Base-by-base conservation (phyloP, 2,888 invertebrate genomes). In the Pseudeuparius sepicola region DNA sequence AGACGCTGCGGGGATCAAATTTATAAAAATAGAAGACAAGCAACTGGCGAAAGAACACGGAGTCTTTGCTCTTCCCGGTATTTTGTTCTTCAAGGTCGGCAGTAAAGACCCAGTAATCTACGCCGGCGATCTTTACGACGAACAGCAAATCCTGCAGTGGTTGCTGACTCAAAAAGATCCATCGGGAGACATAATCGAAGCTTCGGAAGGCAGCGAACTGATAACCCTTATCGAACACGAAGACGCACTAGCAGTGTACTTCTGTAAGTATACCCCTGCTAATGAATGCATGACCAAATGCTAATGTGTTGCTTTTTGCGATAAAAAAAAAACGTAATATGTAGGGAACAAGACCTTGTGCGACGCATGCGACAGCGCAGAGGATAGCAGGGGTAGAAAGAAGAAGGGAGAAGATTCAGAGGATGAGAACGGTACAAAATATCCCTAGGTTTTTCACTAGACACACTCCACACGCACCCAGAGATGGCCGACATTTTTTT, bases 311-410 rank as follows among this genome's bases (percentile, higher is more conserved):
- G n/a, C 6, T 6, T n/a, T 20, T 20, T 20, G n/a, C 20, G n/a
- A 6, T 6, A n/a, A n/a, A n/a, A n/a, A n/a, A n/a, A n/a, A n/a
- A n/a, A n/a, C n/a, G n/a, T n/a, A n/a, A n/a, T n/a, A 40, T 50
- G 47, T 77, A 87, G 86, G 86, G 86, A 86, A 86, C 78, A 85
- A 82, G 78, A 86, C 85, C 55, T 74, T 83, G 63, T 87, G 87
- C 67, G 85, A 86, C 66, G 70, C 80, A 63, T 87, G 87, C 75
- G 78, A 70, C 68, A 71, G 79, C 51, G 82, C 78, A 67, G 71
- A 80, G 51, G 82, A 80, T 67, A 48, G 45, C 10, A 48, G 46
- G 24, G 68, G 70, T 63, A 77, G 78, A 68, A 63, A 68, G 56
- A 54, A 53, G 49, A 47, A 50, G 39, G 42, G 46, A 20, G 52